A percentile compares a stretch with the other conserved stretches of the same genome.
Conservation (phyloP, 2,113 vertebrate genomes). For the Pituophis catenifer region DNA sequence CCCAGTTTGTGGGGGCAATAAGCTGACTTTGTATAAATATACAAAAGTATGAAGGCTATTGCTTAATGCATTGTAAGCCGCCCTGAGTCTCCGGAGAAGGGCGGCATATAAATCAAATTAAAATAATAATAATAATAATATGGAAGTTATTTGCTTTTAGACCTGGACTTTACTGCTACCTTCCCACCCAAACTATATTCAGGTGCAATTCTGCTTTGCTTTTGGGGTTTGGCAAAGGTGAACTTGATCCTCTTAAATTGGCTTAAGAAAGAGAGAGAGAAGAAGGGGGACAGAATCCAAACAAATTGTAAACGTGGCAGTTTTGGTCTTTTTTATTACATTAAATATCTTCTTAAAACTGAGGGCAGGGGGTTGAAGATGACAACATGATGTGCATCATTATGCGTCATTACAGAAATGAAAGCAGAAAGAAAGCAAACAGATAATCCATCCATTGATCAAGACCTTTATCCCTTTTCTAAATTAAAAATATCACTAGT, state of each 20-base stretch:
- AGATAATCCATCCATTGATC: neutral
- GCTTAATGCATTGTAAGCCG: too few species aligned
- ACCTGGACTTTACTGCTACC: neutral
- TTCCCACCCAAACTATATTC: neutral
- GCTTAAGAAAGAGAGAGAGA: neutral
- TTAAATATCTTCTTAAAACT: neutral
- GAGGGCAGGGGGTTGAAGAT: neutral
- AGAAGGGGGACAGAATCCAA: neutral
- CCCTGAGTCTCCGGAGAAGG: too few species aligned
- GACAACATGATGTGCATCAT: neutral
- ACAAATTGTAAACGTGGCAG: neutral
- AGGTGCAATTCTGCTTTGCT: neutral
- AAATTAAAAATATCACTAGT: neutral
- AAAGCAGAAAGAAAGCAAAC: neutral
- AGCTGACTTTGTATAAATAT: too few species aligned
- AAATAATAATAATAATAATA: neutral
- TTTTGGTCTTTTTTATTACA: neutral
- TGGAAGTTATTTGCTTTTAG: neutral
- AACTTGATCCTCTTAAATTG: neutral
- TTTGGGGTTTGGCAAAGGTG: neutral
- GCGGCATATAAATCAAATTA: too few species aligned
- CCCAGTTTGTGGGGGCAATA: too few species aligned
- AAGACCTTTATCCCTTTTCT: neutral
- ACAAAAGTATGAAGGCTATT: too few species aligned
- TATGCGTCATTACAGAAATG: neutral